A percentile compares a stretch with the other conserved stretches of the same genome.
These are phyloP conservation scores for Dasysyrphus tricinctus DNA, from an alignment of 2,888 invertebrate genomes.

Conservation along the genomic window DNA sequence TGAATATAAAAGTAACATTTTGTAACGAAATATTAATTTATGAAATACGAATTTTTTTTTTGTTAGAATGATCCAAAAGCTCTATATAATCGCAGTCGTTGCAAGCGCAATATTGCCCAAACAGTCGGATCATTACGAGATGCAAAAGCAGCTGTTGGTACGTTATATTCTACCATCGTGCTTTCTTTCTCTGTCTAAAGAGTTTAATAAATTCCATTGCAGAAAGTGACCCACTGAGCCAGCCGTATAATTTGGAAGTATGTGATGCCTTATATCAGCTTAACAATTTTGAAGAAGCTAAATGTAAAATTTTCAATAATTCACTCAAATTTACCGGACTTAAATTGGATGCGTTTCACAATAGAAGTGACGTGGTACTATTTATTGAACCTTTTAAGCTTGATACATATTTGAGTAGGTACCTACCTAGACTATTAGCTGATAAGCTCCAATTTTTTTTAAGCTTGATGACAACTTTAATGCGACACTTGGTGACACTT, in stretches of 20 bases:
- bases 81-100: constrained; percentile 79
- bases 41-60: no score
- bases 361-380: constrained; percentile 78
- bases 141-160: constrained; percentile 79
- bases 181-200: neutral
- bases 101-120: constrained; percentile 80
- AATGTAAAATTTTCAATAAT: constrained; percentile 78
- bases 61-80: constrained; percentile 77
- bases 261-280: constrained; percentile 81
- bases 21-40: neutral
- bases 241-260: constrained; percentile 80
- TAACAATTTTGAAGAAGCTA: constrained; percentile 80
- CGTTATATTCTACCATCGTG: constrained; percentile 10
- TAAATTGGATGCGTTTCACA: constrained; percentile 78
- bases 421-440: no score
- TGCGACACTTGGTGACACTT: constrained; percentile 71
- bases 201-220: neutral
- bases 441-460: neutral
- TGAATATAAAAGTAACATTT: constrained; percentile 76
- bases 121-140: constrained; percentile 79
- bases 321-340: constrained; percentile 78
- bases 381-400: no score
- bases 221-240: constrained; percentile 76
- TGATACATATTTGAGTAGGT: no score
- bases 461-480: constrained; percentile 81